phyloP scores from a whole-genome alignment of 53 echinoderm and acorn worm genomes.

The Mesocentrotus franciscanus region DNA sequence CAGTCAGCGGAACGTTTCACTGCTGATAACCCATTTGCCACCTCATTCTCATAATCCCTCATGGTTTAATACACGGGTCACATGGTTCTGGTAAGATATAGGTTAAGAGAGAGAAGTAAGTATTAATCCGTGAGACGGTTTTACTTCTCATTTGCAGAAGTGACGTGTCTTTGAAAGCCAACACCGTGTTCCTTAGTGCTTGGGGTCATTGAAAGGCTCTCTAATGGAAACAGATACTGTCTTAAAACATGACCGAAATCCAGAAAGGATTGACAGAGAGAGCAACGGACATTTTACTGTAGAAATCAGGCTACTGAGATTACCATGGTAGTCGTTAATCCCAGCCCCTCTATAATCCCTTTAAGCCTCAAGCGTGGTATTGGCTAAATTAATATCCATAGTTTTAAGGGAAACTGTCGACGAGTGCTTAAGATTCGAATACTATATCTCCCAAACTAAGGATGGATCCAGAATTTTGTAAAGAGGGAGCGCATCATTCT shows the following conservation, averaged over 20 bases:
- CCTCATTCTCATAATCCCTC: too few relatives aligned
- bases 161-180: not conserved
- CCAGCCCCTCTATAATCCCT: too few relatives aligned
- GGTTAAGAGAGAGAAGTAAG: constrained; percentile 19
- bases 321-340: not conserved
- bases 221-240: constrained; percentile 45
- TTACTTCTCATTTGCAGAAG: not conserved
- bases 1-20: not conserved
- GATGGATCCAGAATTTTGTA: too few relatives aligned
- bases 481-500: too few relatives aligned
- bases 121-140: not conserved
- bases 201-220: constrained; percentile 4
- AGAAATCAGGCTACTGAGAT: not conserved
- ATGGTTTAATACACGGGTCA: too few relatives aligned
- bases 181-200: constrained; percentile 1
- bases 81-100: too few relatives aligned
- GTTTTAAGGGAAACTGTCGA: too few relatives aligned
- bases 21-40: not conserved
- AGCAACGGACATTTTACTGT: not conserved
- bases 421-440: too few relatives aligned
- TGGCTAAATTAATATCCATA: too few relatives aligned
- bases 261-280: constrained; percentile 12
- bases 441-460: too few relatives aligned
- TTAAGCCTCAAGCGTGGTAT: too few relatives aligned
- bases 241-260: constrained; percentile 53